phyloP scores from a whole-genome alignment of 2,113 vertebrate genomes.

The Girardinichthys multiradiatus region DNA sequence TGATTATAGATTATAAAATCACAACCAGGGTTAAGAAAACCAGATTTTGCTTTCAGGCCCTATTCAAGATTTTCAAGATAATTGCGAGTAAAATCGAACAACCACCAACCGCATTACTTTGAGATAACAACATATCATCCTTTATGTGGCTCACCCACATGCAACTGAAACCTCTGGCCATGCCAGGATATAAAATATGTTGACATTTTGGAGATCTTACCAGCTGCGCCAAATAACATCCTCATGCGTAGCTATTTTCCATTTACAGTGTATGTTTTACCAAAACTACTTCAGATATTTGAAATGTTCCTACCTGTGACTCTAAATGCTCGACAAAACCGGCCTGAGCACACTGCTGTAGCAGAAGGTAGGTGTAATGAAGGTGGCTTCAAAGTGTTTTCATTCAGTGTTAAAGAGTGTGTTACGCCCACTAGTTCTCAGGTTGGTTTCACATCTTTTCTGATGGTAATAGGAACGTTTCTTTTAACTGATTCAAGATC shows the following conservation, averaged over 20 bases:
- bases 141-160: not conserved
- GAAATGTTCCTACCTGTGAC: constrained; percentile 3
- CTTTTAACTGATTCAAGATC: not conserved
- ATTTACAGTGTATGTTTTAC: not conserved
- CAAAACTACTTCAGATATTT: not conserved
- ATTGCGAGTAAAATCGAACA: not conserved
- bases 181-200: not conserved
- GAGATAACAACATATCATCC: not conserved
- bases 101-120: not conserved
- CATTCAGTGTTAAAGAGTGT: not conserved
- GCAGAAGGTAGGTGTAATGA: constrained; percentile 1
- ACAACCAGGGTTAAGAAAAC: too few species aligned
- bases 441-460: not conserved
- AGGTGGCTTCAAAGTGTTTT: not conserved
- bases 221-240: not conserved
- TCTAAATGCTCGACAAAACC: not conserved
- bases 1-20: too few species aligned
- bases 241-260: not conserved
- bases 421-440: not conserved
- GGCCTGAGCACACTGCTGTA: not conserved
- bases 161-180: not conserved
- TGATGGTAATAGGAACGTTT: not conserved
- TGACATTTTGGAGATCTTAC: not conserved
- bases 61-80: not conserved
- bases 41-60: not conserved